Evolutionary conservation across 1,140 invertebrate species (phyloP).

Genomic region (Octopus bimaculoides): DNA sequence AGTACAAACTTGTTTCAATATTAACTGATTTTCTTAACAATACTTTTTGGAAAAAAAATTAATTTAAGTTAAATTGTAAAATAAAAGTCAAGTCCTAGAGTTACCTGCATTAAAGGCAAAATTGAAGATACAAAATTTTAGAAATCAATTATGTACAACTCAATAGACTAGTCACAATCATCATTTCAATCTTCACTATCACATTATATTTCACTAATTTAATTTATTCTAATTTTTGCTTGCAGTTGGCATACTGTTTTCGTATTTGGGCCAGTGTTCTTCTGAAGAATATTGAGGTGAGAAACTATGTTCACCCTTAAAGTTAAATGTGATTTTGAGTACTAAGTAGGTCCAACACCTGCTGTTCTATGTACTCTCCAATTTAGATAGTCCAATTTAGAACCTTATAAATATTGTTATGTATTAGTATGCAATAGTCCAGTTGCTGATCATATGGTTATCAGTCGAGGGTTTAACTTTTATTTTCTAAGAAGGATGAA

Average conservation of each 20-base stretch:
- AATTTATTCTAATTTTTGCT: slow-evolving; percentile 7
- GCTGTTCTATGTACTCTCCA: neutral
- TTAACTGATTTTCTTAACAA: too few species aligned
- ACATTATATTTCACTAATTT: too few species aligned
- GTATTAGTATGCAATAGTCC: neutral
- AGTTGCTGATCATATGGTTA: neutral
- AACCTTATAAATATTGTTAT: neutral
- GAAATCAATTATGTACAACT: too few species aligned
- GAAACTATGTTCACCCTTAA: neutral
- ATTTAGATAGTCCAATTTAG: neutral
- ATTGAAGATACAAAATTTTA: too few species aligned
- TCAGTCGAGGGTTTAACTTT: neutral
- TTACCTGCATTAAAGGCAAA: too few species aligned
- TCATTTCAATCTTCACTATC: too few species aligned
- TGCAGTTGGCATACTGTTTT: slow-evolving; percentile 10
- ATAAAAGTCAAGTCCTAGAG: too few species aligned
- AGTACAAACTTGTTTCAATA: too few species aligned
- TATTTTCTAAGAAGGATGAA: neutral
- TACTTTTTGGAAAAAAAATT: too few species aligned
- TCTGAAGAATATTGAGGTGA: slow-evolving; percentile 1
- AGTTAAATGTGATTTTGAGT: neutral
- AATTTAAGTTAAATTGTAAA: too few species aligned
- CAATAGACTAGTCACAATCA: too few species aligned
- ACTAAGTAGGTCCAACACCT: neutral
- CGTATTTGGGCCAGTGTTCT: slow-evolving; percentile 11